Conservation (phyloP, 2,888 invertebrate species). For the Lochmaea capreae region DNA sequence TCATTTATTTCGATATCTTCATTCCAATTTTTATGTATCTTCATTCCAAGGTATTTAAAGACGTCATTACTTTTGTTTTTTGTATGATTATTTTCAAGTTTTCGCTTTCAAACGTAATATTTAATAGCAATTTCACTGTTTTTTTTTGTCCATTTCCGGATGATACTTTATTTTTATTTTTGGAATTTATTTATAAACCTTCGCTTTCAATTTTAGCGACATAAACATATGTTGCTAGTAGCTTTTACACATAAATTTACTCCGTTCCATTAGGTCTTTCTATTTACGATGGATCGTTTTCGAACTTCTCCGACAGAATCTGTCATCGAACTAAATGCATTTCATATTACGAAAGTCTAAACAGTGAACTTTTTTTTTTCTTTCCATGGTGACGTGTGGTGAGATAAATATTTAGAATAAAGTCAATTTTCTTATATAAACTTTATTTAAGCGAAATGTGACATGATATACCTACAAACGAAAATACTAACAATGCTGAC, state of each 20-base stretch:
- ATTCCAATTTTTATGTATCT: too few species aligned
- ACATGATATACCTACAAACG: background rate
- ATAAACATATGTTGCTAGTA: background rate
- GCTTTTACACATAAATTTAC: slow-evolving; percentile 11
- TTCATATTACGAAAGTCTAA: slow-evolving; percentile 54
- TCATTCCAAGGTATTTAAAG: too few species aligned
- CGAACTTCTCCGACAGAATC: slow-evolving; percentile 53
- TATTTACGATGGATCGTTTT: slow-evolving; percentile 43
- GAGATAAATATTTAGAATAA: slow-evolving; percentile 12
- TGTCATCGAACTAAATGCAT: slow-evolving; percentile 57
- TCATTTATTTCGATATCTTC: too few species aligned
- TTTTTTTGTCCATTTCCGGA: background rate
- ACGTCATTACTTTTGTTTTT: too few species aligned
- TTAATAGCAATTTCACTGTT: background rate
- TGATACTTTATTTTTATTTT: background rate
- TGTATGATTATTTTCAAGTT: too few species aligned
- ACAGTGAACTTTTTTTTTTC: slow-evolving; percentile 44
- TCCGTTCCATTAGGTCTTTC: slow-evolving; percentile 46
- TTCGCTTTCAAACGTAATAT: too few species aligned
- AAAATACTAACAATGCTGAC: background rate
- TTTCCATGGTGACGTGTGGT: background rate
- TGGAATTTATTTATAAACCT: slow-evolving; percentile 9
- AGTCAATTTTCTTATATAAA: background rate
- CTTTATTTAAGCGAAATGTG: background rate
- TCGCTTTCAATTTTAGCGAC: slow-evolving; percentile 13